A percentile compares a stretch with the other conserved stretches of the same genome.
Evolutionary conservation across 2,888 invertebrate genomes (phyloP).

Genomic region (Agriopis marginaria): DNA sequence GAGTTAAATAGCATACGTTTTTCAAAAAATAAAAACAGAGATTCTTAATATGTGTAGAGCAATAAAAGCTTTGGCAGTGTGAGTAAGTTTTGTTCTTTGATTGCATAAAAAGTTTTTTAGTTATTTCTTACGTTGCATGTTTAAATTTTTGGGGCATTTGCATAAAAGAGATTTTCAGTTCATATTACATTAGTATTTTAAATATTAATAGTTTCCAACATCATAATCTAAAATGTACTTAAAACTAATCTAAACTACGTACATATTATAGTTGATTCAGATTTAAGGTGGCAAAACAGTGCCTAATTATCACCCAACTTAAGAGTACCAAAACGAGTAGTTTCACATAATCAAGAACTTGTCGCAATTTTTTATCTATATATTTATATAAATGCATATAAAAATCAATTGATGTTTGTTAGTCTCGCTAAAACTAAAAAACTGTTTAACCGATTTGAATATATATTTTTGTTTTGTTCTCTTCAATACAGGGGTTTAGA

Average conservation of each 20-base stretch:
- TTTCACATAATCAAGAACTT: no score
- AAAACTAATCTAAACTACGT: slow-evolving; percentile 30
- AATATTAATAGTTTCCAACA: slow-evolving; percentile 34
- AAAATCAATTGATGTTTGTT: no score
- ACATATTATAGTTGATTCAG: slow-evolving; percentile 31
- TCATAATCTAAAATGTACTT: slow-evolving; percentile 25
- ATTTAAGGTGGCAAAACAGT: not conserved
- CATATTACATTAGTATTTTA: slow-evolving; percentile 38
- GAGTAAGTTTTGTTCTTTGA: slow-evolving; percentile 10
- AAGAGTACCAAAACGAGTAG: no score
- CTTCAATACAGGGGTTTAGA: no score
- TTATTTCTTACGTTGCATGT: slow-evolving; percentile 1
- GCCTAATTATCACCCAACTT: no score
- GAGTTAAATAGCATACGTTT: not conserved
- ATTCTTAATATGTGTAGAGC: slow-evolving; percentile 13
- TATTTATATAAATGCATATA: no score
- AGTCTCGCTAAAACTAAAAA: no score
- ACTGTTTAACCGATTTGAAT: no score
- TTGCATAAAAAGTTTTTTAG: not conserved
- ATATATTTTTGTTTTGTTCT: no score
- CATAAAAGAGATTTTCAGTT: slow-evolving; percentile 41
- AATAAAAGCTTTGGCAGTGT: slow-evolving; percentile 37
- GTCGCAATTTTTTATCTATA: no score
- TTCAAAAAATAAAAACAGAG: not conserved
- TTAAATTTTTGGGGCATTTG: slow-evolving; percentile 12